Evolutionary conservation across 2,797 vertebrate species (phyloP).

Genomic region (Enoplosus armatus): DNA sequence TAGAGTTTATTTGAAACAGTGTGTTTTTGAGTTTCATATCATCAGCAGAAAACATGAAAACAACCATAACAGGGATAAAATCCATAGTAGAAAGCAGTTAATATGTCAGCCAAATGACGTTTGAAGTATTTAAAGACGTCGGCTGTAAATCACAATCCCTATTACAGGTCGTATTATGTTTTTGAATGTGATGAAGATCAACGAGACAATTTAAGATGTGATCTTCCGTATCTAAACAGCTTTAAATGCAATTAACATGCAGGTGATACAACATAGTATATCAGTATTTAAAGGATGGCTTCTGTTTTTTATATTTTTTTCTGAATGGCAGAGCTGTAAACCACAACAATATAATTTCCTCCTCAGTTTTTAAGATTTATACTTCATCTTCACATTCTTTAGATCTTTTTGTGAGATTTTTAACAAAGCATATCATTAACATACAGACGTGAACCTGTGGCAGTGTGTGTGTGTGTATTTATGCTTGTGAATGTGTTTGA

Average conservation of each 20-base stretch:
- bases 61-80: neutral
- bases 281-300: neutral
- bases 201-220: neutral
- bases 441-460: slow-evolving; percentile 41
- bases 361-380: neutral
- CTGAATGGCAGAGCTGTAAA: neutral
- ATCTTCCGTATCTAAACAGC: neutral
- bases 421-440: slow-evolving; percentile 34
- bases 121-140: neutral
- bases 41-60: slow-evolving; percentile 19
- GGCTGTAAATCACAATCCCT: neutral
- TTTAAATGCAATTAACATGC: neutral
- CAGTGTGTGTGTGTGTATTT: slow-evolving; percentile 26
- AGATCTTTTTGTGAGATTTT: slow-evolving; percentile 17
- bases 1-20: slow-evolving; percentile 3
- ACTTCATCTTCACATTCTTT: slow-evolving; percentile 11
- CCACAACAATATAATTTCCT: slow-evolving; percentile 3
- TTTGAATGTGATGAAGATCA: neutral
- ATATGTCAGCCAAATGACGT: neutral
- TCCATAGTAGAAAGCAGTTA: neutral
- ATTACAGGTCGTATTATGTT: neutral
- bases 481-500: slow-evolving; percentile 61
- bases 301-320: neutral
- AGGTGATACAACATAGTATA: neutral
- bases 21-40: neutral